Conservation (phyloP, 1,140 invertebrate genomes). For the Cotesia chilonis region DNA sequence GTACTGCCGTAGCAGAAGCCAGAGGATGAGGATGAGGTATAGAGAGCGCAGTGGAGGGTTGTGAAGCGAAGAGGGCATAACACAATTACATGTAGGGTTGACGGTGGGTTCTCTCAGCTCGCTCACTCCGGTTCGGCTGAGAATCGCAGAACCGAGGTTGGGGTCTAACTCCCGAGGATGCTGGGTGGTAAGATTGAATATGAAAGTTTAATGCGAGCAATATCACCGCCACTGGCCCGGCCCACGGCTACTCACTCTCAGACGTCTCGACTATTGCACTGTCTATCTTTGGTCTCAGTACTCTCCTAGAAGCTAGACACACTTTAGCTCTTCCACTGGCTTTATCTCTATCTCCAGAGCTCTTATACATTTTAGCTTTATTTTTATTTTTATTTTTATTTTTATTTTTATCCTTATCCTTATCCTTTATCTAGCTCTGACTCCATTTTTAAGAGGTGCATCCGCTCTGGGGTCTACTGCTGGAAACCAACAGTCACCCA, state of each 20-base stretch:
- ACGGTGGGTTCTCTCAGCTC: conserved; percentile 47
- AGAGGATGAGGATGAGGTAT: conserved; percentile 17
- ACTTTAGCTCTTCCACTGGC: too few species aligned
- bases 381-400: too few species aligned
- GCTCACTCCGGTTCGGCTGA: neutral
- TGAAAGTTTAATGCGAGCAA: conserved; percentile 62
- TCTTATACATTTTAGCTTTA: too few species aligned
- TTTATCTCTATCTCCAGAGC: too few species aligned
- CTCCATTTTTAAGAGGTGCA: too few species aligned
- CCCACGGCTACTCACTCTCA: conserved; percentile 34
- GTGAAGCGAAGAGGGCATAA: conserved; percentile 50
- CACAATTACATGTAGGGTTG: conserved; percentile 58
- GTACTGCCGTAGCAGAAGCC: neutral
- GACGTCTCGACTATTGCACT: conserved; percentile 37
- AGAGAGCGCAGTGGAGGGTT: conserved; percentile 33
- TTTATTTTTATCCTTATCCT: too few species aligned
- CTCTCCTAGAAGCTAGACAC: too few species aligned
- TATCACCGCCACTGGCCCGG: conserved; percentile 51
- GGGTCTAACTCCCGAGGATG: conserved; percentile 42
- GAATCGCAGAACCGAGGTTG: conserved; percentile 27
- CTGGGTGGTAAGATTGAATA: conserved; percentile 61
- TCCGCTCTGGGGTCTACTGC: too few species aligned
- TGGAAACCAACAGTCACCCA: too few species aligned
- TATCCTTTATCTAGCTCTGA: too few species aligned
- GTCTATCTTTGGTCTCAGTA: conserved; percentile 23